Conservation (phyloP, 2,888 invertebrate species). For the Nycteola revayana region DNA sequence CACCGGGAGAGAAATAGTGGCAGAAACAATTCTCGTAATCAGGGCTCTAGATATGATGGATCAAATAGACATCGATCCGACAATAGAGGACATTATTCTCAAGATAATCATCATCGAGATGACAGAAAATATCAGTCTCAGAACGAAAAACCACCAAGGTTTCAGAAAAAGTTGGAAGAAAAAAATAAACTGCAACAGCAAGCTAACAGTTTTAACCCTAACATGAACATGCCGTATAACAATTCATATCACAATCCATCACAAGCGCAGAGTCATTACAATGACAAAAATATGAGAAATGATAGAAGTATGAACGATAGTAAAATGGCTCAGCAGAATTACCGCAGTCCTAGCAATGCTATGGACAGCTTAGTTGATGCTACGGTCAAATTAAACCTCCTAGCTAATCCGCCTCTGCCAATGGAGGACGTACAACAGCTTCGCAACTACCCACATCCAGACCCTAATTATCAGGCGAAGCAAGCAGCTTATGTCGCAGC, state of each 20-base stretch:
- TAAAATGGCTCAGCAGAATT: slow-evolving; percentile 48
- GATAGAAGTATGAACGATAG: slow-evolving; percentile 54
- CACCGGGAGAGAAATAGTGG: slow-evolving; percentile 59
- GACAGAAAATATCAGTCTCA: slow-evolving; percentile 69
- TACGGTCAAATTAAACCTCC: slow-evolving; percentile 56
- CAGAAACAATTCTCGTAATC: slow-evolving; percentile 56
- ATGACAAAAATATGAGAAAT: slow-evolving; percentile 53
- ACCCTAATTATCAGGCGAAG: slow-evolving; percentile 44
- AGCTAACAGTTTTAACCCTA: slow-evolving; percentile 28
- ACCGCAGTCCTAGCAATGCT: slow-evolving; percentile 44
- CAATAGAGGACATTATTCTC: slow-evolving; percentile 57
- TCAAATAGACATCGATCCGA: slow-evolving; percentile 55
- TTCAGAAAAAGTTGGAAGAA: slow-evolving; percentile 80
- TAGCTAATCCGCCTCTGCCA: slow-evolving; percentile 44
- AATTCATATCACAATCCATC: slow-evolving; percentile 54
- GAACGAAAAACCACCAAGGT: slow-evolving; percentile 83
- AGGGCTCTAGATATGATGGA: slow-evolving; percentile 59
- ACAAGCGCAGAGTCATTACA: slow-evolving; percentile 44
- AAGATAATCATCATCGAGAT: slow-evolving; percentile 63
- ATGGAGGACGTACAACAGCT: slow-evolving; percentile 45
- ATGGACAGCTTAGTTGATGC: slow-evolving; percentile 66
- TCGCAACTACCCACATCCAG: slow-evolving; percentile 50
- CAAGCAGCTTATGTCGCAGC: slow-evolving; percentile 31
- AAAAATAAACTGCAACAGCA: slow-evolving; percentile 68
- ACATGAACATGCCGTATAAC: slow-evolving; percentile 51